A percentile compares a stretch with the other conserved stretches of the same genome.
Evolutionary conservation across 2,888 invertebrate genomes (phyloP).

Genomic region (Yponomeuta cagnagella): DNA sequence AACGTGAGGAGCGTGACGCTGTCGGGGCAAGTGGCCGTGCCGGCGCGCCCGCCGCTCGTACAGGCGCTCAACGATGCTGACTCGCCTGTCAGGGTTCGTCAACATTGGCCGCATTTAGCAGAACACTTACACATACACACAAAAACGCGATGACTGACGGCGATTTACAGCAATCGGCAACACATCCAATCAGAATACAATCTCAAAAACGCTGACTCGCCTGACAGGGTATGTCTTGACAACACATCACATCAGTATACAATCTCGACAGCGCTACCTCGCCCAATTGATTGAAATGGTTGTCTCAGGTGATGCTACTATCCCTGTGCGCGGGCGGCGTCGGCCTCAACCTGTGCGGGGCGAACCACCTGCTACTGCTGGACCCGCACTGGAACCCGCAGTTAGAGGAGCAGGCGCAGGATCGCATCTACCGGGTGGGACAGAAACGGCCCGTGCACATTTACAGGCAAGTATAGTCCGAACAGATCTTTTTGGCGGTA

Average conservation of each 20-base stretch:
- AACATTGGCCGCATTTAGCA: too few relatives aligned
- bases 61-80: conserved; percentile 80
- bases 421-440: conserved; percentile 93
- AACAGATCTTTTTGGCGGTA: too few relatives aligned
- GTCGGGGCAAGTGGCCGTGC: conserved; percentile 84
- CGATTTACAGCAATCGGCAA: too few relatives aligned
- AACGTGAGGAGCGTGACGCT: conserved; percentile 79
- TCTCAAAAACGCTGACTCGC: too few relatives aligned
- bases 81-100: conserved; percentile 69
- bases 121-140: too few relatives aligned
- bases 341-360: conserved; percentile 94
- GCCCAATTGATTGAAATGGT: too few relatives aligned
- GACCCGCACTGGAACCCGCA: conserved; percentile 99
- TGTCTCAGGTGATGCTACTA: conserved; percentile 80
- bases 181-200: not conserved
- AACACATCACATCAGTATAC: too few relatives aligned
- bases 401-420: conserved; percentile 94
- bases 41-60: conserved; percentile 82
- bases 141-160: too few relatives aligned
- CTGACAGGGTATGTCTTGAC: too few relatives aligned
- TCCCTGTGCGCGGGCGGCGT: conserved; percentile 96
- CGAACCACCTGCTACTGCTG: conserved; percentile 90
- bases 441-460: conserved; percentile 88
- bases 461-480: conserved; percentile 78
- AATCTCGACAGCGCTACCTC: too few relatives aligned